phyloP scores from a whole-genome alignment of 2,888 invertebrate genomes.

The Pterobdella sp. region DNA sequence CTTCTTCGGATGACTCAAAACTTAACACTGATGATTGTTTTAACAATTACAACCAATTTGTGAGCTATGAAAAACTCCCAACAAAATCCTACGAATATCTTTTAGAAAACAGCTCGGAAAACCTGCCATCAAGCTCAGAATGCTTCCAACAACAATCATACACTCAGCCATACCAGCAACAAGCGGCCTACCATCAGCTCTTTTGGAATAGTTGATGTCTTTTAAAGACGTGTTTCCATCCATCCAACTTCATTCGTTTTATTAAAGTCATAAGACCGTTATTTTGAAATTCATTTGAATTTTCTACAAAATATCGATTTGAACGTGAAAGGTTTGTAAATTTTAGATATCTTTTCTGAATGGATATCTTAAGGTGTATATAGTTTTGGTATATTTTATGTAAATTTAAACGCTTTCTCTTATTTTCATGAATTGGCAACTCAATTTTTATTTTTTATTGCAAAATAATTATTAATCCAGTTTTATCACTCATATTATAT shows the following conservation, averaged over 20 bases:
- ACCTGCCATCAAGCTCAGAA: constrained; percentile 4
- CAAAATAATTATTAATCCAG: too few species aligned
- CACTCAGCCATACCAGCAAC: not conserved
- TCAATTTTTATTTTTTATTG: too few species aligned
- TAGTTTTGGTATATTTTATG: too few species aligned
- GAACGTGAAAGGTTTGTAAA: too few species aligned
- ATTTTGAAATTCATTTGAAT: too few species aligned
- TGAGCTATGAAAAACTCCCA: constrained; percentile 1
- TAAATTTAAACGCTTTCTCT: too few species aligned
- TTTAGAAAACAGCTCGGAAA: constrained; percentile 7
- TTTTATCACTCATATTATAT: too few species aligned
- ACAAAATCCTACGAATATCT: not conserved
- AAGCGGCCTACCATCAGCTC: not conserved
- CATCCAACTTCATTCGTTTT: not conserved
- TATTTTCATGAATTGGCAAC: too few species aligned
- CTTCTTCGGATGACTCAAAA: constrained; percentile 9
- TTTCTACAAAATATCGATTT: too few species aligned
- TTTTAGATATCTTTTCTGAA: too few species aligned
- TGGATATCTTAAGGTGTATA: too few species aligned
- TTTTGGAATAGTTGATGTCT: not conserved
- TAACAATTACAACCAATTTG: not conserved
- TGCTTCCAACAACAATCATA: constrained; percentile 17
- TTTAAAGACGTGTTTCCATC: not conserved
- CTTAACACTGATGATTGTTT: not conserved
- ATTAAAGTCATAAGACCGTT: not conserved